Base-by-base conservation (phyloP, 2,888 invertebrate species). In the Meliscaeva auricollis region DNA sequence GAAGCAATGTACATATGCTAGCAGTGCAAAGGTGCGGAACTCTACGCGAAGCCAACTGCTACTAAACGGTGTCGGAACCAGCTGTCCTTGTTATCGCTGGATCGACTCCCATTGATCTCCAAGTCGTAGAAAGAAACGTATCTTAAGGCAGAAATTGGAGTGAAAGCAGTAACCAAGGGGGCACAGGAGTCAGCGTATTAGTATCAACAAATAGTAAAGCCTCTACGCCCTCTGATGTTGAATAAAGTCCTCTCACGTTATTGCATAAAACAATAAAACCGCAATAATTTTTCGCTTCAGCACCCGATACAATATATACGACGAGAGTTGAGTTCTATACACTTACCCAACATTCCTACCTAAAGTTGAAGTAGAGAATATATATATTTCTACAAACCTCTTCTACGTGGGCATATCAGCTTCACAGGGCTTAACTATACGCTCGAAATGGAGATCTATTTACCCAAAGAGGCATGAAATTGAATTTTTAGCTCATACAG, bases 391-490 rank as follows among this genome's bases (percentile, higher is more conserved):
- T 50, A 32, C 32, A 60, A 41, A 15, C 35, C 13, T 22, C 22
- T 35, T 35, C 15, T 11, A 38, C 76, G 48, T 68, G 68, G 30
- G 5, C 20, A 69, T 76, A 64, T 72, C 26, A 52, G 70, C 60
- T 62, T 50, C 54, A 17, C 22, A 80, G 62, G 80, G 76, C 72
- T 81, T 85, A 60, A 38, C 9, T 38, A 7, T 9, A 9, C 20
- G 32, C 66, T 52, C 48, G 35, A 64, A 64, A 69, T 62, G 69
- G 68, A 38, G 38, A 80, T 85, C 76, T 85, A 73, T 87, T 80
- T 88, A 87, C 69, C 83, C 89, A 90, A 88, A 88, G 88, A 89
- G 88, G 89, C 90, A 90, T 90, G 90, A 90, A 90, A 90, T 90
- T 90, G 89, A 89, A 90, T 90, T 88, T 89, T 87, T 88, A 76